Evolutionary conservation across 2,888 invertebrate species (phyloP).

Genomic region (Apoda limacodes): DNA sequence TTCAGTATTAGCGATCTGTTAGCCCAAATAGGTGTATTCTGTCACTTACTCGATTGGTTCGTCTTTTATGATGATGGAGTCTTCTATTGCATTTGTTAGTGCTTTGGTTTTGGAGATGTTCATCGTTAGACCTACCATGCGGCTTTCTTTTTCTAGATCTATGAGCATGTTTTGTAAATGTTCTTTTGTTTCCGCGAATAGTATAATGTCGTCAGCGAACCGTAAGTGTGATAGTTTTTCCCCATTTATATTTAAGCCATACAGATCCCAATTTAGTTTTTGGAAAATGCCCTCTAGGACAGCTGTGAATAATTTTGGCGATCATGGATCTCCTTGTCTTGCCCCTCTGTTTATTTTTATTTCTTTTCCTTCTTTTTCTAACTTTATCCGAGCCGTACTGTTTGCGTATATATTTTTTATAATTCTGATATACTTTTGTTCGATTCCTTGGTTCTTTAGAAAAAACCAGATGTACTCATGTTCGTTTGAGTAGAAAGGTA

Average conservation of each 20-base stretch:
- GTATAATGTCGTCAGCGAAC: constrained; percentile 2
- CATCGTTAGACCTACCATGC: constrained; percentile 2
- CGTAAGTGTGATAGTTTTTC: constrained; percentile 2
- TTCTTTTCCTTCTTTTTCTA: background rate
- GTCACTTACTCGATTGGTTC: constrained; percentile 1
- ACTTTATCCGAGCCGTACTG: too few relatives aligned
- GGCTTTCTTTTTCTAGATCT: constrained; percentile 3
- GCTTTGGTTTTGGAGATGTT: constrained; percentile 4
- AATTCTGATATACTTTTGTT: constrained; percentile 6
- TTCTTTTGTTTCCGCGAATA: constrained; percentile 1
- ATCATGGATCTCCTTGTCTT: constrained; percentile 7
- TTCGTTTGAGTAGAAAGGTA: constrained; percentile 11
- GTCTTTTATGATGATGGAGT: background rate
- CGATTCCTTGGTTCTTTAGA: constrained; percentile 8
- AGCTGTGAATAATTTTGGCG: constrained; percentile 6
- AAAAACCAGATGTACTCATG: constrained; percentile 14
- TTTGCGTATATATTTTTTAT: constrained; percentile 1
- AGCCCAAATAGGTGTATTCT: constrained; percentile 3
- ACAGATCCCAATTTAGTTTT: constrained; percentile 8
- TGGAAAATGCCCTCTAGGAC: constrained; percentile 9
- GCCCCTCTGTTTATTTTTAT: constrained; percentile 2
- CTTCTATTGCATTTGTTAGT: constrained; percentile 1
- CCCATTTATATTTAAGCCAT: constrained; percentile 4
- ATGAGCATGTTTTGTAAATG: constrained; percentile 1
- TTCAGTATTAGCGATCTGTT: constrained; percentile 2